phyloP scores from a whole-genome alignment of 2,797 vertebrate species.

The Hafferia zeledoni region DNA sequence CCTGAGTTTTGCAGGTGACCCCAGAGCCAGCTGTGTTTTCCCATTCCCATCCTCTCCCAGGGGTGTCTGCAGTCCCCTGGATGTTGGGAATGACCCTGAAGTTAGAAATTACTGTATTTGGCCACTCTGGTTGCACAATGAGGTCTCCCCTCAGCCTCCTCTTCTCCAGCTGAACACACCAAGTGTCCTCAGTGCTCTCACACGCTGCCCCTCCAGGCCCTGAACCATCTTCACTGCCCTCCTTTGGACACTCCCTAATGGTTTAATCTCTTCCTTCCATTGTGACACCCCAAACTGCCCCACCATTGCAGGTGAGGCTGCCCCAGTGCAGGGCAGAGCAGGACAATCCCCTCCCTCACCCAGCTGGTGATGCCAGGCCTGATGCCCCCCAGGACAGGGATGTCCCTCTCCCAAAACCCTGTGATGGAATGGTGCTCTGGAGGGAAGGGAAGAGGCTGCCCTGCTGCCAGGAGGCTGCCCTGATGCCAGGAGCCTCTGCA shows the following conservation, averaged over 20 bases:
- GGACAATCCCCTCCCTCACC: background rate
- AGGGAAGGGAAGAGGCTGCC: background rate
- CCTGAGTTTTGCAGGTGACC: background rate
- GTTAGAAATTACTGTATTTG: background rate
- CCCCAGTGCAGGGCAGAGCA: background rate
- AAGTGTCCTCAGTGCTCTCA: background rate
- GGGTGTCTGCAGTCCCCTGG: background rate
- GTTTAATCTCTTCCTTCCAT: background rate
- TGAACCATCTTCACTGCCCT: background rate
- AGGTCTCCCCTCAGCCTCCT: background rate
- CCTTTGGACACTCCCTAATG: background rate
- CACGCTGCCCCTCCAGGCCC: background rate
- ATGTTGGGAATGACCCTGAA: background rate
- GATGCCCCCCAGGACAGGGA: background rate
- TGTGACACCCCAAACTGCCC: background rate
- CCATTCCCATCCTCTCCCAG: background rate
- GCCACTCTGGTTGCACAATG: background rate
- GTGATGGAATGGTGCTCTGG: background rate
- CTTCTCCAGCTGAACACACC: background rate
- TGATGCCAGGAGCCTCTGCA: background rate
- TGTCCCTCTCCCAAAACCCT: background rate
- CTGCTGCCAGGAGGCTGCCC: background rate
- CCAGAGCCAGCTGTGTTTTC: rapidly evolving
- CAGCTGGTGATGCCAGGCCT: background rate
- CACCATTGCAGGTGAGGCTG: background rate